phyloP scores from a whole-genome alignment of 2,113 vertebrate genomes.

The Nanger granti region DNA sequence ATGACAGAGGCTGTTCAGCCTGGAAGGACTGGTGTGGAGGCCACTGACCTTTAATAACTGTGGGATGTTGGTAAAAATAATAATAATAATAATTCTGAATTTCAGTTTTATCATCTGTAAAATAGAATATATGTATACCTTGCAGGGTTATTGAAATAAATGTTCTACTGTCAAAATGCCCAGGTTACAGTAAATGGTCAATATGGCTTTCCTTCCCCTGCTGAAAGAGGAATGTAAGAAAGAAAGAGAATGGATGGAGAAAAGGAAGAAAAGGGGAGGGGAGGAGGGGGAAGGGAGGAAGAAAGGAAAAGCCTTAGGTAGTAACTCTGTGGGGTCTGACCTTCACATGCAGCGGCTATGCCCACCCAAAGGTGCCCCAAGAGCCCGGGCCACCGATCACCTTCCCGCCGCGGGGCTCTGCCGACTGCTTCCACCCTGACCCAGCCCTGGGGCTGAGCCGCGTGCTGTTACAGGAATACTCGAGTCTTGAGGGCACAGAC shows the following conservation, averaged over 20 bases:
- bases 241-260: too few relatives aligned
- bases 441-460: not conserved
- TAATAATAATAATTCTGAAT: not conserved
- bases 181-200: not conserved
- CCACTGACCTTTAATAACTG: not conserved
- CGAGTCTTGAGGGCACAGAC: not conserved
- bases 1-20: too few relatives aligned
- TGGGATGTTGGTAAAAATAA: not conserved
- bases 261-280: too few relatives aligned
- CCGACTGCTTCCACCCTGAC: not conserved
- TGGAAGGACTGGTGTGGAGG: not conserved
- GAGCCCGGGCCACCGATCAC: not conserved
- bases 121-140: not conserved
- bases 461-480: not conserved
- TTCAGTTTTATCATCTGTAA: not conserved
- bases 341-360: not conserved
- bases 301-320: not conserved
- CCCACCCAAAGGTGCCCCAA: not conserved
- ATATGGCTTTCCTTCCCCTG: not conserved
- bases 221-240: not conserved
- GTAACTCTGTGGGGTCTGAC: not conserved
- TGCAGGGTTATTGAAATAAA: not conserved
- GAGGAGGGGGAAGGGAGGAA: not conserved
- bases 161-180: not conserved
- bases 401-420: fast-evolving